Percentiles rank a stretch among this genome's conserved stretches.
Conservation (phyloP, 2,113 vertebrate genomes). For the Tringa solitaria region DNA sequence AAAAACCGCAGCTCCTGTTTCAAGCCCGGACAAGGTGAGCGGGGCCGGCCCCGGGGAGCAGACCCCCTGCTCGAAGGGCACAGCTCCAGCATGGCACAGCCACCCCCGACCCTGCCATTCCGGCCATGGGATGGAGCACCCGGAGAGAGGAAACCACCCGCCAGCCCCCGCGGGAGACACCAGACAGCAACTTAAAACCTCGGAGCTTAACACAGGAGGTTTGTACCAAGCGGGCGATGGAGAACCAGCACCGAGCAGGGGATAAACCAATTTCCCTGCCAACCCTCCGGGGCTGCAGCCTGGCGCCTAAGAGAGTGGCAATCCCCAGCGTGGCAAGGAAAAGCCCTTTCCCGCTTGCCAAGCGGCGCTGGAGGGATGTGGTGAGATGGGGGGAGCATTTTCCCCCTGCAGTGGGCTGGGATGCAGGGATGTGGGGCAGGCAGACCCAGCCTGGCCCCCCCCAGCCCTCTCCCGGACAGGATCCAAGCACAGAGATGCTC, state of each 20-base stretch:
- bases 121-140: fast-evolving
- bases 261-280: background rate
- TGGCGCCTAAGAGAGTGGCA: fast-evolving
- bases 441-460: background rate
- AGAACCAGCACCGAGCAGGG: background rate
- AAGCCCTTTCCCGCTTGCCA: fast-evolving
- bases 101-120: fast-evolving
- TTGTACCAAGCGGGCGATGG: fast-evolving
- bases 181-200: background rate
- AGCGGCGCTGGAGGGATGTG: background rate
- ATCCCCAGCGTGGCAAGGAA: fast-evolving
- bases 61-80: background rate
- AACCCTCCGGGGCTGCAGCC: background rate
- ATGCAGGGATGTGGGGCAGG: too few relatives aligned
- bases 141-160: fast-evolving
- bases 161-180: fast-evolving
- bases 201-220: fast-evolving
- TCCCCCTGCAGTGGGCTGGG: fast-evolving
- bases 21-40: background rate
- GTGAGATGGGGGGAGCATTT: fast-evolving
- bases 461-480: background rate
- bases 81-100: background rate
- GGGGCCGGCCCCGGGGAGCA: background rate
- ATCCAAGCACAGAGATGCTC: background rate
- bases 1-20: background rate